phyloP scores from a whole-genome alignment of 2,113 vertebrate genomes.

The Stegastes partitus region DNA sequence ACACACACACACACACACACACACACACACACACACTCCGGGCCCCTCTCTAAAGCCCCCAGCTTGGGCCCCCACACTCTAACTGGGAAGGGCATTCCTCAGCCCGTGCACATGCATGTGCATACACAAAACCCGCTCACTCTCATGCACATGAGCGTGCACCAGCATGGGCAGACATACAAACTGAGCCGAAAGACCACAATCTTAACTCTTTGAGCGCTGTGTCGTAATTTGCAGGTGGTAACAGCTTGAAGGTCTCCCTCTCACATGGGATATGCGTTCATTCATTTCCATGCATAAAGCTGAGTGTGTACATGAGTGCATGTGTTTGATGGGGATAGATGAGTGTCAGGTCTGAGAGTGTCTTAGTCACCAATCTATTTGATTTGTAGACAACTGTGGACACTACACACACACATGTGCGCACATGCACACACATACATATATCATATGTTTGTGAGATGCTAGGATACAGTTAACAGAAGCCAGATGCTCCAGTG shows the following conservation, averaged over 20 bases:
- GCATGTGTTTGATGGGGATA: constrained; percentile 13
- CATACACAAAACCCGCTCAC: constrained; percentile 44
- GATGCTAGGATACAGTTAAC: constrained; percentile 72
- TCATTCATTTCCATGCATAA: constrained; percentile 25
- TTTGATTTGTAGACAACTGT: constrained; percentile 25
- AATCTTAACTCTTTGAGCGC: constrained; percentile 79
- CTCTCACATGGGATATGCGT: constrained; percentile 33
- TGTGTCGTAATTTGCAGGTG: constrained; percentile 86
- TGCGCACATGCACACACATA: constrained; percentile 19
- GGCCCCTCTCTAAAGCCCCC: constrained; percentile 75
- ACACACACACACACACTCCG: constrained; percentile 50
- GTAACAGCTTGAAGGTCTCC: constrained; percentile 63
- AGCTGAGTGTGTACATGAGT: constrained; percentile 6
- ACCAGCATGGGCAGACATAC: constrained; percentile 27
- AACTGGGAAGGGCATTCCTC: constrained; percentile 78
- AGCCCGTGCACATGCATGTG: constrained; percentile 57
- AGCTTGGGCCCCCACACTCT: constrained; percentile 74
- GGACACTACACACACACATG: background rate
- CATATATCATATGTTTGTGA: constrained; percentile 34
- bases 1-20: constrained; percentile 43
- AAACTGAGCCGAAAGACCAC: constrained; percentile 83
- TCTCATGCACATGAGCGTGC: background rate
- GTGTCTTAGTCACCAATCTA: constrained; percentile 12
- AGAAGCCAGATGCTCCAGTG: constrained; percentile 76
- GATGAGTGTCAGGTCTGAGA: background rate